Base-by-base conservation (phyloP, 1,140 invertebrate genomes). In the Harlomillsia oculata region DNA sequence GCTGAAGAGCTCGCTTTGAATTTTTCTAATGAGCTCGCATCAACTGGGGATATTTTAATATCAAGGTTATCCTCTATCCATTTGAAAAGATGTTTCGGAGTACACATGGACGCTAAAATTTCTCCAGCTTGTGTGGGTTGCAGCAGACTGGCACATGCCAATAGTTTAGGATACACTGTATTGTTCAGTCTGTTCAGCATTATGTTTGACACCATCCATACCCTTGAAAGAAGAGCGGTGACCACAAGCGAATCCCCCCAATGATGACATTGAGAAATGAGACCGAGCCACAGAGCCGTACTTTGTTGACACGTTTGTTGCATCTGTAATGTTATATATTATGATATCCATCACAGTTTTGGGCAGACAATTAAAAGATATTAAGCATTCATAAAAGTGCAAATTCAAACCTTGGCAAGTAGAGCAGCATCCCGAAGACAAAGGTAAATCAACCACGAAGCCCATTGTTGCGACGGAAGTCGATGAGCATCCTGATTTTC, bases 181-280 rank as follows among this genome's bases (percentile, higher is more conserved):
- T 34, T 34, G 9, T 34, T 34, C n/a, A 34, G 9, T 11, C 9
- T 34, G n/a, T 34, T 34, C 32, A 34, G 32, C 9, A 9, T 34
- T 34, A 34, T 11, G 32, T 34, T 34, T 34, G 9, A 34, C 32
- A 48, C 20, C 9, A 48, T 46, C 61, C 61, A 63, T 16, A 63
- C 46, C 36, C 61, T 55, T 2, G 61, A 37, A 25, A 63, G 34
- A 20, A 59, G 53, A 8, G 52, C 44, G 18, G 45, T 49, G 5
- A 59, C 41, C n/a, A 63, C 44, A n/a, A 63, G 37, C 5, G 61
- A 63, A 40, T 63, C 61, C 26, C 61, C 53, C 61, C 61, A 63
- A 53, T 63, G 61, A 50, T 59, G 56, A 14, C 36, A 44, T 13
- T 52, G 53, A 5, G 56, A 28, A 16, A 63, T 63, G 20, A 63